Base-by-base conservation (phyloP, 1,140 invertebrate species). In the Zelostemma sp. region DNA sequence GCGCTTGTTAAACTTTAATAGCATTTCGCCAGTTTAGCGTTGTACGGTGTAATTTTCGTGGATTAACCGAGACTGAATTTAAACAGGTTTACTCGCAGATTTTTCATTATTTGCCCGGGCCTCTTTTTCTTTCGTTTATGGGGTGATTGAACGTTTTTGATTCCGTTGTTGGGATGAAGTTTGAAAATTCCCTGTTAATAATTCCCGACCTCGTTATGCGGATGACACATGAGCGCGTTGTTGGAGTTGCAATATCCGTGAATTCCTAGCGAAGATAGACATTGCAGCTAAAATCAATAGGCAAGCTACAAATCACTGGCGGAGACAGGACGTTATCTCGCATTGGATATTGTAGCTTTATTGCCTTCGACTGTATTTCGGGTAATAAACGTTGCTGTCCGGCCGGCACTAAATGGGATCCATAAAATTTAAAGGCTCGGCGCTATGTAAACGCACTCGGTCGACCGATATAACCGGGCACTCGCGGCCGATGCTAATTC, bases 371-470 rank as follows among this genome's bases (percentile, higher is more conserved):
- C 75, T 77, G 70, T 70, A 73, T 77, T 74, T 78, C 61, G 69
- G 57, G 72, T 73, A 80, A 79, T 81, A 81, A 81, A 80, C 70
- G 78, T 61, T 49, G 69, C 66, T 77, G 75, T 73, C 64, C 72
- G 56, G 65, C 48, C 50, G 60, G 56, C 70, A 63, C 72, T 73
- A 77, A 76, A 78, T 75, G 68, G 68, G 46, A 56, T 64, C 67
- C 72, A 79, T 80, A 80, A 76, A 79, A 61, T 79, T 75, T 76
- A 79, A 68, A 80, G 62, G 68, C 68, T 19, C 6, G 17, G 50
- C 60, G 49, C 45, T 65, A 70, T 69, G 73, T 75, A 77, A 69
- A 74, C 59, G 63, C 60, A 63, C 40, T 51, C 58, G 58, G 45
- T 43, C 56, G 48, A 47, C 58, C 68, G 55, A 58, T 62, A 57